These are phyloP conservation scores for Dicyrtoma fusca DNA, from an alignment of 2,888 invertebrate genomes.

Conservation along the genomic window DNA sequence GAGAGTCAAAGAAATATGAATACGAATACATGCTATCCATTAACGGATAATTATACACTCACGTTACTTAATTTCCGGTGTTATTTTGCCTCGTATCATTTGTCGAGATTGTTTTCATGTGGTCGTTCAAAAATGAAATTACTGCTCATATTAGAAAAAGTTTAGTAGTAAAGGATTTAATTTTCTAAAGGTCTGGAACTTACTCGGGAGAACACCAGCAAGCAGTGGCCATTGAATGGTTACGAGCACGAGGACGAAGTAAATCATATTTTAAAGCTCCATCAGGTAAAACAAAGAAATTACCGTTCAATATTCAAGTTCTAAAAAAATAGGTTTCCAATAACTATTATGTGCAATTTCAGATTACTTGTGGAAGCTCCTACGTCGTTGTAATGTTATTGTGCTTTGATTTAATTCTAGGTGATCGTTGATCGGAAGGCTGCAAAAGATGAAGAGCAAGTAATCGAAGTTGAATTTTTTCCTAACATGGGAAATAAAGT, in stretches of 20 bases:
- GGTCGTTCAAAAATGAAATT: not conserved
- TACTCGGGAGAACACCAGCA: not conserved
- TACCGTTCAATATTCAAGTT: not conserved
- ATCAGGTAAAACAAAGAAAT: conserved; percentile 24
- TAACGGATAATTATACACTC: too few species aligned
- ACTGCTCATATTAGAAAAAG: not conserved
- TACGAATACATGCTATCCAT: too few species aligned
- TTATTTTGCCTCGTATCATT: too few species aligned
- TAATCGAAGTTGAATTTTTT: conserved; percentile 26
- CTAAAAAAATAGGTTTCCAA: too few species aligned
- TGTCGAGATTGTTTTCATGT: too few species aligned
- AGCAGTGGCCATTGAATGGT: conserved; percentile 3
- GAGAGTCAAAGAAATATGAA: too few species aligned
- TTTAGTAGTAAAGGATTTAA: not conserved
- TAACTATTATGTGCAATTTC: too few species aligned
- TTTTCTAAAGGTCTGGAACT: conserved; percentile 4
- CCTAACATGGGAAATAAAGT: conserved; percentile 5
- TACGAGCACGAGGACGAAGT: conserved; percentile 19
- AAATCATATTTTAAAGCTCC: conserved; percentile 10
- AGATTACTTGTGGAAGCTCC: too few species aligned
- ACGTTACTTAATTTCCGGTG: too few species aligned
- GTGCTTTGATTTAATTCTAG: conserved; percentile 2
- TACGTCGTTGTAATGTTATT: too few species aligned
- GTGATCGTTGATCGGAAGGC: conserved; percentile 11
- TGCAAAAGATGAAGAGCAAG: conserved; percentile 13